Evolutionary conservation across 2,888 invertebrate species (phyloP).

Genomic region (Tricholauxania praeusta): DNA sequence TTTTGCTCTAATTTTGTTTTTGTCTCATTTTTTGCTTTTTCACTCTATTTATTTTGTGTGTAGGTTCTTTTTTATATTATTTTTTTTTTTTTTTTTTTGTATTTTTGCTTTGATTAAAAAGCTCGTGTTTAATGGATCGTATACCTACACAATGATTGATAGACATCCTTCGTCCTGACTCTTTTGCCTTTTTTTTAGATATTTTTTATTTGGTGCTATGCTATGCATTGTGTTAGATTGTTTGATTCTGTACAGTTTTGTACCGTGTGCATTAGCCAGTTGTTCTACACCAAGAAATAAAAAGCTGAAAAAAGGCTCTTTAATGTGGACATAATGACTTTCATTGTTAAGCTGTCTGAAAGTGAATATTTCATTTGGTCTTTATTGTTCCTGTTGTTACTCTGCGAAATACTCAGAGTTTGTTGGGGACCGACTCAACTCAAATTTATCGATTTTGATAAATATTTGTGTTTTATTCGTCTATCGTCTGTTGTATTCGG

Average conservation of each 20-base stretch:
- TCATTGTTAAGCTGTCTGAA: not conserved
- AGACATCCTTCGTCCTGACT: constrained; percentile 24
- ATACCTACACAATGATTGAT: constrained; percentile 41
- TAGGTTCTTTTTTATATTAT: too few relatives aligned
- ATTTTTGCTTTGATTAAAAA: constrained; percentile 39
- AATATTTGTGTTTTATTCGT: constrained; percentile 17
- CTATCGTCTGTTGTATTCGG: too few relatives aligned
- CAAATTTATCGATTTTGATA: constrained; percentile 36
- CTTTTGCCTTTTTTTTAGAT: too few relatives aligned
- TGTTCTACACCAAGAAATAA: not conserved
- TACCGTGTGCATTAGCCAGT: not conserved
- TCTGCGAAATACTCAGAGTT: not conserved
- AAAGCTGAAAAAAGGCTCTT: not conserved
- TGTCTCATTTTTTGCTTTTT: too few relatives aligned
- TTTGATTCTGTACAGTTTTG: not conserved
- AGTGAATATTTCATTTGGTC: not conserved
- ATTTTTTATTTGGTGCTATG: too few relatives aligned
- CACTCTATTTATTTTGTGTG: too few relatives aligned
- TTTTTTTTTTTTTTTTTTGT: not conserved
- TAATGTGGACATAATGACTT: constrained; percentile 31
- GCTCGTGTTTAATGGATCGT: constrained; percentile 43
- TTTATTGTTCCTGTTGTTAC: not conserved
- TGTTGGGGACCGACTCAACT: not conserved
- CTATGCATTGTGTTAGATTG: not conserved
- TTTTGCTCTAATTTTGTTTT: too few relatives aligned